Conservation (phyloP, 2,888 invertebrate genomes). For the Buathra laborator region DNA sequence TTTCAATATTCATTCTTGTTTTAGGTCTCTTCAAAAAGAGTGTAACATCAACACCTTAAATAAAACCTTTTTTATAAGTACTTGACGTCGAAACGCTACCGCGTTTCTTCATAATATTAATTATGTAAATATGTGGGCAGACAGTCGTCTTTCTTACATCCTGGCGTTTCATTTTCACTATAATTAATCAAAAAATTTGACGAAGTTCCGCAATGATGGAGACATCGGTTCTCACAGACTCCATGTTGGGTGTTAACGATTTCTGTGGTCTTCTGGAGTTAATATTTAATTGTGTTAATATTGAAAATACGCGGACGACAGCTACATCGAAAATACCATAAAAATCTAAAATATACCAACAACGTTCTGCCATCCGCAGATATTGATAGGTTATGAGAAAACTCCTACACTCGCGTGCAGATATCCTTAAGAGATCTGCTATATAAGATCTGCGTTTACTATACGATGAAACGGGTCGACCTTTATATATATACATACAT, state of each 20-base stretch:
- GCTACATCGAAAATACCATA: background rate
- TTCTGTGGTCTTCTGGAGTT: background rate
- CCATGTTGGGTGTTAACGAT: background rate
- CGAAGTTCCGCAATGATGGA: no score
- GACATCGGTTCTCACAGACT: no score
- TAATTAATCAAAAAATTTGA: no score
- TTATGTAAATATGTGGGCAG: no score
- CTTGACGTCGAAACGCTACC: no score
- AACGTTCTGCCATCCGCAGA: conserved; percentile 4
- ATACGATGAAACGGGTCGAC: conserved; percentile 25
- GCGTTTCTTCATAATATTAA: no score
- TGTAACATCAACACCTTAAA: no score
- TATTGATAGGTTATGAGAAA: conserved; percentile 18
- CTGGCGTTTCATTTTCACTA: no score
- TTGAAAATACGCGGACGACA: background rate
- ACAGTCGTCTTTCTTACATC: no score
- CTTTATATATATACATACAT: conserved; percentile 18
- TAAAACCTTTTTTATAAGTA: no score
- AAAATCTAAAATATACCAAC: background rate
- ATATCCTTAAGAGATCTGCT: conserved; percentile 18
- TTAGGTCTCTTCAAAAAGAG: no score
- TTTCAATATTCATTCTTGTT: no score
- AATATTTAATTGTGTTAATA: background rate
- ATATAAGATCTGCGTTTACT: conserved; percentile 32
- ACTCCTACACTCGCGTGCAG: background rate